Evolutionary conservation across 2,888 invertebrate genomes (phyloP).

Genomic region (Cheilosia pagana): DNA sequence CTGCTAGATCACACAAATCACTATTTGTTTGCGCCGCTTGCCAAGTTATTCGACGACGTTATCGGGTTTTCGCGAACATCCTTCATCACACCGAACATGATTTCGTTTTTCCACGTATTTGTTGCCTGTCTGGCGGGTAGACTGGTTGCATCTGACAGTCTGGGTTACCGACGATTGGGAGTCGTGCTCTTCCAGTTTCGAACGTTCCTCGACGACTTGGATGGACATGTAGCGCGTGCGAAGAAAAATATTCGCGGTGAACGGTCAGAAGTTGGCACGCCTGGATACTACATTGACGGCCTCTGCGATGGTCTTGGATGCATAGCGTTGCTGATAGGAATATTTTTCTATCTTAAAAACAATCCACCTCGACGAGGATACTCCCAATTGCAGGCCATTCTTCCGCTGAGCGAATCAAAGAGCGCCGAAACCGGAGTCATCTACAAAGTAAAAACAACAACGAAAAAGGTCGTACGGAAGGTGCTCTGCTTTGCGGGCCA

Average conservation of each 20-base stretch:
- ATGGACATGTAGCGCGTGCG: conserved; percentile 93
- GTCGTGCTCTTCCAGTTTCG: conserved; percentile 91
- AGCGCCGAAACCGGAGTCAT: conserved; percentile 84
- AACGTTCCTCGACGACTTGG: conserved; percentile 93
- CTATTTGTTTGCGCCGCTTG: conserved; percentile 91
- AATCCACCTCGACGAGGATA: conserved; percentile 90
- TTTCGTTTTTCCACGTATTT: conserved; percentile 91
- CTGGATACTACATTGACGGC: conserved; percentile 93
- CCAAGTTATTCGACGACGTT: conserved; percentile 88
- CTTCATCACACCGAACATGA: conserved; percentile 92
- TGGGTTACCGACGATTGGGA: conserved; percentile 89
- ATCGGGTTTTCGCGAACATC: conserved; percentile 86
- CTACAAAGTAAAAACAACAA: conserved; percentile 88
- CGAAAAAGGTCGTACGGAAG: conserved; percentile 87
- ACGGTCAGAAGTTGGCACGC: conserved; percentile 90
- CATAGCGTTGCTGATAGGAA: conserved; percentile 88
- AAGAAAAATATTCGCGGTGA: conserved; percentile 90
- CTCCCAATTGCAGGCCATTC: conserved; percentile 86
- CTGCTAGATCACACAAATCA: conserved; percentile 93
- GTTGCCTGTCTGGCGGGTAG: conserved; percentile 90
- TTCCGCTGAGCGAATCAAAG: conserved; percentile 83
- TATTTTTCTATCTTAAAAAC: conserved; percentile 88
- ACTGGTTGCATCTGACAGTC: conserved; percentile 89
- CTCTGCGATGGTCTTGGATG: conserved; percentile 92
- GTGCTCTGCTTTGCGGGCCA: conserved; percentile 88